Conservation (phyloP, 2,797 vertebrate species). For the Anisognathus igniventris region DNA sequence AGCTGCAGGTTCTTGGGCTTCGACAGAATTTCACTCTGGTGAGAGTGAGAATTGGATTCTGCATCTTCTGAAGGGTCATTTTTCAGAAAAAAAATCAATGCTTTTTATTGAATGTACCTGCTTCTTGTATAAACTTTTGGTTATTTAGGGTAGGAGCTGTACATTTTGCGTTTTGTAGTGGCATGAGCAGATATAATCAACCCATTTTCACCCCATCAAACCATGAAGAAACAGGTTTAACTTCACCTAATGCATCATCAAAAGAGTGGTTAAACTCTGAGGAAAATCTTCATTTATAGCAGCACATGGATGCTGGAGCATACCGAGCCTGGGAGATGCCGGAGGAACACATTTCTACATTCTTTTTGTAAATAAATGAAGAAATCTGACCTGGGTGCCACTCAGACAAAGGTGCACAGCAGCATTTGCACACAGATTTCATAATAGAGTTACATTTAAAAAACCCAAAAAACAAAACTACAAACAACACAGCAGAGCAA, state of each 20-base stretch:
- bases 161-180: neutral
- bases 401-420: neutral
- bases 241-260: neutral
- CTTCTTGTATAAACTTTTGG: neutral
- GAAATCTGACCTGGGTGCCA: neutral
- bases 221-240: neutral
- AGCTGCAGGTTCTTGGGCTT: neutral
- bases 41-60: neutral
- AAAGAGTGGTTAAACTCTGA: neutral
- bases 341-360: neutral
- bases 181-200: neutral
- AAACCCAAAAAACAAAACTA: accelerated
- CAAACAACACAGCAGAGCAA: neutral
- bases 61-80: neutral
- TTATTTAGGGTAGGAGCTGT: neutral
- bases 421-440: neutral
- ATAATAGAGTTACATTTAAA: neutral
- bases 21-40: neutral
- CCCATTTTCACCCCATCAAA: neutral
- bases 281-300: neutral
- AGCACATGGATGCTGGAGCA: neutral
- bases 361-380: neutral
- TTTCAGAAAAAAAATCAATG: neutral
- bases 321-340: neutral
- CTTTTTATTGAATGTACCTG: neutral